These are phyloP conservation scores for Dermatemys mawii DNA, from an alignment of 2,113 vertebrate species.

Conservation along the genomic window DNA sequence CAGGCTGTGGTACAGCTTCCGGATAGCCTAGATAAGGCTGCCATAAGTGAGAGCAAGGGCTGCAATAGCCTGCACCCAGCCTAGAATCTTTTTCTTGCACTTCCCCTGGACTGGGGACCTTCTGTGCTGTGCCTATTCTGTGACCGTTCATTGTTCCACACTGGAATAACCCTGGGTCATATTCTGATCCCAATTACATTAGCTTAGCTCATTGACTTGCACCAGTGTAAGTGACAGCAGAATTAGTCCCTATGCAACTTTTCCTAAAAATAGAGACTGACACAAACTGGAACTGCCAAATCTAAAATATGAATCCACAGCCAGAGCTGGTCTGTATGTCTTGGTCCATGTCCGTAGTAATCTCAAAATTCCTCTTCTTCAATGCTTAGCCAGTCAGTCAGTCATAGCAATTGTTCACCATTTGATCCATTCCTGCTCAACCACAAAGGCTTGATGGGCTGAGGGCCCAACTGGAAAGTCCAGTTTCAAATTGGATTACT, in stretches of 20 bases:
- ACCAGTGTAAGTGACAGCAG: background rate
- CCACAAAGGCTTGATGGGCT: no score
- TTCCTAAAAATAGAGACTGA: background rate
- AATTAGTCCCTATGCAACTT: background rate
- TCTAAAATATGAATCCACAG: background rate
- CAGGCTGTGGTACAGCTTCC: background rate
- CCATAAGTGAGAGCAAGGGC: background rate
- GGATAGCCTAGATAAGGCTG: background rate
- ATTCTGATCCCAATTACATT: background rate
- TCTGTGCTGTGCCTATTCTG: background rate
- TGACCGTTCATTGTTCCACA: background rate
- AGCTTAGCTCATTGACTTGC: background rate
- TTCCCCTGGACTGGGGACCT: background rate
- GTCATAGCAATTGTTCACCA: no score
- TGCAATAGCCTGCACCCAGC: background rate
- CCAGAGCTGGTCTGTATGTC: background rate
- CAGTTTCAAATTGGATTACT: background rate
- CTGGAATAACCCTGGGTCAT: background rate
- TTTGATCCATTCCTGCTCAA: no score
- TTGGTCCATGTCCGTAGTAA: background rate
- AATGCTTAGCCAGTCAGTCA: no score
- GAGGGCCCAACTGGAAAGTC: no score
- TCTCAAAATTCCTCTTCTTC: background rate
- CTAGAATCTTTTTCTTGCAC: background rate
- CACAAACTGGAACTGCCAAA: background rate